phyloP scores from a whole-genome alignment of 2,888 invertebrate genomes.

The Melikaiella ostensackeni region DNA sequence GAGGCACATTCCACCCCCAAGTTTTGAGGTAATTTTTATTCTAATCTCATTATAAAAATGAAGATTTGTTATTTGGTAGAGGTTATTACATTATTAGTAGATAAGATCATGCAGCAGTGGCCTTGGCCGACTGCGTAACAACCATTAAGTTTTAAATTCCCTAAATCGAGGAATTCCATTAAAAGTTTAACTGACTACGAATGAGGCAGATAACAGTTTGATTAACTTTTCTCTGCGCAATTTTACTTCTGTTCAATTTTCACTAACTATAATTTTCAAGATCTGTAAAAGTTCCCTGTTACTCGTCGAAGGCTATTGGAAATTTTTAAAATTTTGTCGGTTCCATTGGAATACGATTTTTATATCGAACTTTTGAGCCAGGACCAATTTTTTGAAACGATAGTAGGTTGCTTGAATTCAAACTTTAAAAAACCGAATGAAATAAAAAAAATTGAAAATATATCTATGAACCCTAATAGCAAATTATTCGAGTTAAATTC shows the following conservation, averaged over 20 bases:
- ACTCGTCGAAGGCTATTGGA: too few relatives aligned
- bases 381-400: not conserved
- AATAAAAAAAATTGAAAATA: not conserved
- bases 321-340: too few relatives aligned
- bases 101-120: not conserved
- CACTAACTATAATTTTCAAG: too few relatives aligned
- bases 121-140: not conserved
- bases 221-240: not conserved
- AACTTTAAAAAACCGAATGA: not conserved
- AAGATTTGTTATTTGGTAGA: not conserved
- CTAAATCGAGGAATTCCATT: constrained; percentile 27
- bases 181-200: constrained; percentile 29
- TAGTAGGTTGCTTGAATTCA: too few relatives aligned
- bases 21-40: constrained; percentile 81
- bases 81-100: not conserved
- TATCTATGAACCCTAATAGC: too few relatives aligned
- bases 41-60: not conserved
- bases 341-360: not conserved
- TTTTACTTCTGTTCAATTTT: not conserved
- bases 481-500: not conserved
- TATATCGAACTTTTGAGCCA: not conserved
- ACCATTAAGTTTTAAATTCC: not conserved
- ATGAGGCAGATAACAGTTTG: not conserved
- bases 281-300: too few relatives aligned
- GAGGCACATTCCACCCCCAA: constrained; percentile 85